phyloP scores from a whole-genome alignment of 2,888 invertebrate species.

The Hedya salicella region DNA sequence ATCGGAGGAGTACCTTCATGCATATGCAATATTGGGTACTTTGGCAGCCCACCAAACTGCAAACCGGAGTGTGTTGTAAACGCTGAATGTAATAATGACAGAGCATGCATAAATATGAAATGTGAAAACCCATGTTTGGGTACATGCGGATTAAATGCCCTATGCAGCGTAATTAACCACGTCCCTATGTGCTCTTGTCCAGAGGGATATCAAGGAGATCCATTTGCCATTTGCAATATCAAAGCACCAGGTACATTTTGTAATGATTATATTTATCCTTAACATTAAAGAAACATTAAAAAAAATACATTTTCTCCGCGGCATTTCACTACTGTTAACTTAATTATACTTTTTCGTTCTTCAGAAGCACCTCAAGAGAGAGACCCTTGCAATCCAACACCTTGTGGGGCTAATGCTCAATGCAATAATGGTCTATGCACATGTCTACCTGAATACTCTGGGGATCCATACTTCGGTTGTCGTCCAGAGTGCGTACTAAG shows the following conservation, averaged over 20 bases:
- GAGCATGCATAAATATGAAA: conserved; percentile 91
- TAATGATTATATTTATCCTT: not conserved
- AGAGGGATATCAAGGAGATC: conserved; percentile 88
- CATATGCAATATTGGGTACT: conserved; percentile 86
- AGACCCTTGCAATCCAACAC: conserved; percentile 90
- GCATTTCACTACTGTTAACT: not conserved
- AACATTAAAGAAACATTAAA: not conserved
- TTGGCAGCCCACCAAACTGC: conserved; percentile 90
- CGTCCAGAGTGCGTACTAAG: conserved; percentile 93
- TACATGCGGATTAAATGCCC: conserved; percentile 89
- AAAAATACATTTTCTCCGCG: not conserved
- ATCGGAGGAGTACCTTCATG: conserved; percentile 86
- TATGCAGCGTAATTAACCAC: conserved; percentile 91
- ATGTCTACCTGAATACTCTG: conserved; percentile 90
- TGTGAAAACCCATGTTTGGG: conserved; percentile 92
- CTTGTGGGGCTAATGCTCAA: conserved; percentile 91
- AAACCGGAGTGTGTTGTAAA: conserved; percentile 90
- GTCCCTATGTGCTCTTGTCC: conserved; percentile 89
- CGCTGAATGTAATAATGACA: conserved; percentile 89
- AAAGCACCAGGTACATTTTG: conserved; percentile 76
- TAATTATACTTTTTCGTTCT: conserved; percentile 4
- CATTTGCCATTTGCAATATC: conserved; percentile 88
- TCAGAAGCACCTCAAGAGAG: conserved; percentile 66
- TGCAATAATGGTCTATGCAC: conserved; percentile 90
- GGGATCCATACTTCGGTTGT: conserved; percentile 91